Base-by-base conservation (phyloP, 2,113 vertebrate species). In the Gila orcuttii region DNA sequence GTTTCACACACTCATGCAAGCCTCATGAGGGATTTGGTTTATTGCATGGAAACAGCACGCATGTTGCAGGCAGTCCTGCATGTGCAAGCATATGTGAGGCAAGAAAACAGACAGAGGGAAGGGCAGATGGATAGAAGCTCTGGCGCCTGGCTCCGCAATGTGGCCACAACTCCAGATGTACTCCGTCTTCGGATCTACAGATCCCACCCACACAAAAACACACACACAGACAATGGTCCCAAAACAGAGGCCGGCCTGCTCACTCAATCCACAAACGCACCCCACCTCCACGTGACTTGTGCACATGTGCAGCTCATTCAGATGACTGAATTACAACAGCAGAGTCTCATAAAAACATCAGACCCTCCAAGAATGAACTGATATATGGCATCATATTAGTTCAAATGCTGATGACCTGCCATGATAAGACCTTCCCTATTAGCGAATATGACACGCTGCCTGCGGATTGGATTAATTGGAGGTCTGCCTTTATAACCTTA, bases 81-180 rank as follows among this genome's bases (percentile, higher is more conserved):
- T 81, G 74, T 66, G 71, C 68, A 84, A 57, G 83, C 82, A 74
- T 78, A 80, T 75, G 75, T 89, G 66, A 87, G 82, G 86, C 59
- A 79, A 79, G 85, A 76, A 76, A 74, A 74, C 64, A 85, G 79
- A 64, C 71, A 57, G 79, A 87, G 68, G 89, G 85, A 77, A 57
- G 73, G 83, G 55, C 79, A 89, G 89, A 87, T 87, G 90, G 75
- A 92, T 88, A 86, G 52, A 79, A 86, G 75, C 71, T 78, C 90
- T 93, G 94, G 93, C 91, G 93, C 94, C 93, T 62, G 86, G 83
- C 91, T 93, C 85, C 85, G 89, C 85, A 87, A 83, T 89, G 64
- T 59, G 87, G 89, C 90, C 92, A 86, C 36, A 9, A 73, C 90
- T 92, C 93, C 94, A 95, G 93, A 94, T 95, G 94, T 94, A 91